Evolutionary conservation across 2,113 vertebrate species (phyloP).

Genomic region (Chaetops frenatus): DNA sequence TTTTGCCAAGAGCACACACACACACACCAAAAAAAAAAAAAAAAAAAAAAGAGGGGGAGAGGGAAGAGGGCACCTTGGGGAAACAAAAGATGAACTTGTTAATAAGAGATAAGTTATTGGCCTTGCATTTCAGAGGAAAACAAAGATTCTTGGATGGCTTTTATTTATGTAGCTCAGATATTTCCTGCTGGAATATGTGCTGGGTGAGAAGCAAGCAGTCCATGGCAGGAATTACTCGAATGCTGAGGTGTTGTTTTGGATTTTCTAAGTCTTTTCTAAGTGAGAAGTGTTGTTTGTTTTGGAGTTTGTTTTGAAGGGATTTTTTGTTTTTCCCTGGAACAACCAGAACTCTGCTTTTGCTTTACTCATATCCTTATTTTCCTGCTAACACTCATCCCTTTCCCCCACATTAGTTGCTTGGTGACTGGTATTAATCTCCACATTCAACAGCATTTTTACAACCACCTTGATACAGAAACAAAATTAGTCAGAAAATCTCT

Average conservation of each 20-base stretch:
- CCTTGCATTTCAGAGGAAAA: slow-evolving; percentile 17
- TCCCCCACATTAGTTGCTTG: background rate
- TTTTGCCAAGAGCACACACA: background rate
- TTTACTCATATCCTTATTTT: background rate
- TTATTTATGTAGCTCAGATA: background rate
- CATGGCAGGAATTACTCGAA: slow-evolving; percentile 20
- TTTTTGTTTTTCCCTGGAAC: background rate
- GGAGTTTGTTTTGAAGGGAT: background rate
- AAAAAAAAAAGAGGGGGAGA: background rate
- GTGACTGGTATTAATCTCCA: background rate
- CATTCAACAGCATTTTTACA: background rate
- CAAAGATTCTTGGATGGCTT: background rate
- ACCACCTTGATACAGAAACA: background rate
- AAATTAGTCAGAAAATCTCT: background rate
- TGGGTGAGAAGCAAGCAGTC: background rate
- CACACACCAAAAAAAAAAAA: background rate
- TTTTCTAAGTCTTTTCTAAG: slow-evolving; percentile 1
- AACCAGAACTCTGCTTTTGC: background rate
- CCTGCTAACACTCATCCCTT: background rate
- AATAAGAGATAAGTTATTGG: slow-evolving; percentile 44
- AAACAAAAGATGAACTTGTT: slow-evolving; percentile 41
- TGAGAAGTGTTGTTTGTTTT: slow-evolving; percentile 20
- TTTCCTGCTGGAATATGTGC: slow-evolving; percentile 1
- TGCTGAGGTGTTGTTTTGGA: background rate
- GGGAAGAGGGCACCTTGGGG: background rate